Conservation (phyloP, 2,113 vertebrate genomes). For the Thinocorus orbignyianus region DNA sequence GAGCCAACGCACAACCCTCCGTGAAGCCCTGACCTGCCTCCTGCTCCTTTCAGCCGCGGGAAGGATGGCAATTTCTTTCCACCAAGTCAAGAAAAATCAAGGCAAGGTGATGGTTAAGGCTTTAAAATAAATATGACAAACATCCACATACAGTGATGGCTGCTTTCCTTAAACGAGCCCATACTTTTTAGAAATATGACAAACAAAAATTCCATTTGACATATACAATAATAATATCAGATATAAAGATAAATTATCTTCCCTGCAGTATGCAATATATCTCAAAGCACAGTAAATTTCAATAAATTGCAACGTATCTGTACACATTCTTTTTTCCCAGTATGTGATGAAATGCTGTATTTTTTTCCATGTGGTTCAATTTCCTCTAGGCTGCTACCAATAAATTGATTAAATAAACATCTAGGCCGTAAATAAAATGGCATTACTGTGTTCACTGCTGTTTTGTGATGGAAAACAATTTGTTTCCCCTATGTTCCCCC, state of each 20-base stretch:
- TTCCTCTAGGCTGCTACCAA: not conserved
- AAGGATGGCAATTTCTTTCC: not conserved
- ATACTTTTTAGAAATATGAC: not conserved
- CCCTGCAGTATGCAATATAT: not conserved
- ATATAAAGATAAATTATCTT: constrained; percentile 32
- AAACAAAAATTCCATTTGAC: not conserved
- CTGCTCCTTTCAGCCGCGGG: not conserved
- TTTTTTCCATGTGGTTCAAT: not conserved
- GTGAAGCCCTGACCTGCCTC: not conserved
- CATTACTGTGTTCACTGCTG: not conserved
- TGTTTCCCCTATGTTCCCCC: not conserved
- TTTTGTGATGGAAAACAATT: not conserved
- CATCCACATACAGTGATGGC: not conserved
- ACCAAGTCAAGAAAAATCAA: not conserved
- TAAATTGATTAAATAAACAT: constrained; percentile 5
- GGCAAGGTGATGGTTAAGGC: not conserved
- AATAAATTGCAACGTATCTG: not conserved
- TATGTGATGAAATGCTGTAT: not conserved
- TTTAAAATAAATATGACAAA: not conserved
- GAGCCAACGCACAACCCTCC: not conserved
- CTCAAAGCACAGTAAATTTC: not conserved
- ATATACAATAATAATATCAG: not conserved
- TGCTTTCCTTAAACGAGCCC: not conserved
- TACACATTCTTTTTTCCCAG: not conserved
- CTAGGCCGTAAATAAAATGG: not conserved